Base-by-base conservation (phyloP, 2,888 invertebrate genomes). In the Eustalomyia histrio region DNA sequence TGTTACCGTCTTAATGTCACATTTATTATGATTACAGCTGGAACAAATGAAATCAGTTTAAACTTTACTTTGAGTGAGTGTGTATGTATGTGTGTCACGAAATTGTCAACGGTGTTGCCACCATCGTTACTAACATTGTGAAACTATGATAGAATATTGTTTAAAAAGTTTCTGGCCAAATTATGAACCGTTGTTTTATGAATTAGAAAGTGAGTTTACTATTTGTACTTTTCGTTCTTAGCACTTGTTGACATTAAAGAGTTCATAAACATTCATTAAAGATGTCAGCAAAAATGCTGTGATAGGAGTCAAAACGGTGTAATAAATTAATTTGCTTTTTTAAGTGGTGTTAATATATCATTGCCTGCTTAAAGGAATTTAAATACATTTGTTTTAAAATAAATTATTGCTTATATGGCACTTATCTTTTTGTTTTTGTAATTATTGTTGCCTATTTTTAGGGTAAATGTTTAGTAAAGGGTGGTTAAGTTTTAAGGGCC, bases 11-110 rank as follows among this genome's bases (percentile, higher is more conserved):
- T 76, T 72, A 65, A 47, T 76, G 72, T 67, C 67, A 67, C 75
- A 80, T 72, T 76, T 80, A 61, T 80, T 76, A 67, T 80, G 71
- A 80, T 80, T 80, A 76, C 55, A 14, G 21, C 17, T 21, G 21
- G 47, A 43, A 43, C 43, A 43, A 43, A 12, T 1, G 43, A n/a
- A 47, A 47, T n/a, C 43, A 47, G 43, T 47, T 47, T 47, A 47
- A 47, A 47, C 2, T 39, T 39, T 39, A 2, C 12, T 39, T 39
- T 39, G 2, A 12, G 29, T 39, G 10, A 12, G 1, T 3, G 39
- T 39, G 2, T 10, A 12, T 14, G 12, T 3, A 12, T 5, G 39
- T 1, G 29, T 29, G 29, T 29, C 7, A 29, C 29, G 7, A 29
- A 29, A 29, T 29, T 29, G 29, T 29, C 4, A 7, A 29, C 29